Conservation (phyloP, 1,140 invertebrate species). For the Drepana arcuata region DNA sequence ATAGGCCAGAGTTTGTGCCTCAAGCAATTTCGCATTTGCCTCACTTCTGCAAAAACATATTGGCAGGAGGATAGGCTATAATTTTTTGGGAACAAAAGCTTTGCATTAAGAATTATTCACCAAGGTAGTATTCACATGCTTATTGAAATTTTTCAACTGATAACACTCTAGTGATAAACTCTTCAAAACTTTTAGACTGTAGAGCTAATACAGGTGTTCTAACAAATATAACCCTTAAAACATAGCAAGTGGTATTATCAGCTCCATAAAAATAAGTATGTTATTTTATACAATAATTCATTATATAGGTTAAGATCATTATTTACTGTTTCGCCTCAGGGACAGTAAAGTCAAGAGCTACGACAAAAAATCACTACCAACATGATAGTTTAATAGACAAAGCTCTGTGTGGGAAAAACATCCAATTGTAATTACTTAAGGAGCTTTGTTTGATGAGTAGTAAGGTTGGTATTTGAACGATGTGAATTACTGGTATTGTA, state of each 20-base stretch:
- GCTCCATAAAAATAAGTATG: constrained; percentile 21
- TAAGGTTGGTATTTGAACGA: too few species aligned
- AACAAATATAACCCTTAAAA: background rate
- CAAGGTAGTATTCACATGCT: background rate
- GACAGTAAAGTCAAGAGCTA: constrained; percentile 24
- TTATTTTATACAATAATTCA: constrained; percentile 39
- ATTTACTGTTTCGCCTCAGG: constrained; percentile 40
- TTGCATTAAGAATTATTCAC: background rate
- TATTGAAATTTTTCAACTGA: too few species aligned
- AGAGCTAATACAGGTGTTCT: background rate
- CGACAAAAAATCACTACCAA: constrained; percentile 27
- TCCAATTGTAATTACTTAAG: background rate
- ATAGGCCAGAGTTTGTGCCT: too few species aligned
- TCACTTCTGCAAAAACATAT: too few species aligned
- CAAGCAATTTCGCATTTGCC: too few species aligned
- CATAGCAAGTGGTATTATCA: constrained; percentile 5
- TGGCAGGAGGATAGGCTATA: too few species aligned
- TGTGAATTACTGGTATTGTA: too few species aligned
- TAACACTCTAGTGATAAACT: background rate
- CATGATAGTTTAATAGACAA: constrained; percentile 15
- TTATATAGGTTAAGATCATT: constrained; percentile 28
- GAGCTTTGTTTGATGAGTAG: too few species aligned
- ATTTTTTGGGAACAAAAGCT: background rate
- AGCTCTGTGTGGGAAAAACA: background rate
- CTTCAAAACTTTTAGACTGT: background rate